Conservation (phyloP, 1,140 invertebrate genomes). For the Rhagoletis zephyria region DNA sequence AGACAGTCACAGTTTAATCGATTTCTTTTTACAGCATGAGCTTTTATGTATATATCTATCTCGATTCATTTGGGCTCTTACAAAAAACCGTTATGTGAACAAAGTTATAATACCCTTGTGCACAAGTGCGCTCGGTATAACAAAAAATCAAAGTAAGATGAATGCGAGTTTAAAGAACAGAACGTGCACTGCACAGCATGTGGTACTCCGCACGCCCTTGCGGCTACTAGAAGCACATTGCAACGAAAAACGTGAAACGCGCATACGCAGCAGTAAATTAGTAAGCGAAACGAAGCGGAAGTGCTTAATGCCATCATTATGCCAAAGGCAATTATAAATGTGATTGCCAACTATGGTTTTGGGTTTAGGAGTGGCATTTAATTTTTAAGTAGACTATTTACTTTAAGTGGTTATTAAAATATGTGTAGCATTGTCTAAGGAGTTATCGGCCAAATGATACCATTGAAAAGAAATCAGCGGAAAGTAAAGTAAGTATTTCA, state of each 20-base stretch:
- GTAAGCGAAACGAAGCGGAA: conserved; percentile 8
- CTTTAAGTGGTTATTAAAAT: not conserved
- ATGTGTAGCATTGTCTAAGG: not conserved
- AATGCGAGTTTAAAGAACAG: not conserved
- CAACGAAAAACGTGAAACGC: not conserved
- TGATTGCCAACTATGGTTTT: not conserved
- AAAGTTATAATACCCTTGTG: no score
- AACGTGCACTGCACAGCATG: not conserved
- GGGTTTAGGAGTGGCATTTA: not conserved
- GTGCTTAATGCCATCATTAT: conserved; percentile 47
- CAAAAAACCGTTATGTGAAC: no score
- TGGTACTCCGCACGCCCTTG: not conserved
- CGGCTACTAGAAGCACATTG: not conserved
- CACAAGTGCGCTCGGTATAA: not conserved
- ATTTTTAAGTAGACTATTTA: not conserved
- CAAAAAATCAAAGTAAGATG: not conserved
- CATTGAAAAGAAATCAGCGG: not conserved
- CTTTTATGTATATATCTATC: no score
- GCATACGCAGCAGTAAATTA: not conserved
- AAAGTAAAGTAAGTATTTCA: not conserved
- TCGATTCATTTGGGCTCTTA: no score
- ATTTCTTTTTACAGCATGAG: no score
- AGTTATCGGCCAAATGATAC: not conserved
- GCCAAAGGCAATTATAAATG: conserved; percentile 46
- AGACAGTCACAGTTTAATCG: no score